Conservation (phyloP, 2,113 vertebrate genomes). For the Dasyornis broadbenti region DNA sequence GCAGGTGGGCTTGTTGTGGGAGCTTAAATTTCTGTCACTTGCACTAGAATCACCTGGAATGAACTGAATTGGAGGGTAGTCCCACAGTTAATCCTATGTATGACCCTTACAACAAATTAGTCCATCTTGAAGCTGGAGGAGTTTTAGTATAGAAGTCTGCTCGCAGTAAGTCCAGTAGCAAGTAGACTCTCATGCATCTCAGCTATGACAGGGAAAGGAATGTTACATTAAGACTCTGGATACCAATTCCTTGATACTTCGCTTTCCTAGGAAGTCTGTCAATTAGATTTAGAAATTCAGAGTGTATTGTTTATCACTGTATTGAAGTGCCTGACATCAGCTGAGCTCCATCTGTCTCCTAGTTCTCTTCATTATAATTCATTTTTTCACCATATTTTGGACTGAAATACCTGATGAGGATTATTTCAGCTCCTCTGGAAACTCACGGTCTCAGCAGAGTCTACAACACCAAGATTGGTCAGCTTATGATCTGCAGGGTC, state of each 20-base stretch:
- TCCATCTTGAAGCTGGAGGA: neutral
- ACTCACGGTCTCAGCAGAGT: slow-evolving; percentile 15
- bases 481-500: neutral
- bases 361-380: neutral
- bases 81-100: neutral
- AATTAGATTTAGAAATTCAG: slow-evolving; percentile 29
- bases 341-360: neutral
- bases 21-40: neutral
- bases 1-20: neutral
- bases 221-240: neutral
- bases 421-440: slow-evolving; percentile 35
- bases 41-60: neutral
- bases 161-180: neutral
- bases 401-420: neutral
- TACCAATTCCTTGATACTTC: neutral
- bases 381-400: slow-evolving; percentile 14
- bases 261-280: slow-evolving; percentile 41
- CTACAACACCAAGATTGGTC: slow-evolving; percentile 7
- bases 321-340: neutral
- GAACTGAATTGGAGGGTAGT: neutral
- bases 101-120: neutral
- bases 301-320: slow-evolving; percentile 12
- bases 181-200: neutral
- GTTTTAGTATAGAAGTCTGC: neutral
- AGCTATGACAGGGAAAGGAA: neutral